Evolutionary conservation across 2,888 invertebrate species (phyloP).

Genomic region (Thereva unica): DNA sequence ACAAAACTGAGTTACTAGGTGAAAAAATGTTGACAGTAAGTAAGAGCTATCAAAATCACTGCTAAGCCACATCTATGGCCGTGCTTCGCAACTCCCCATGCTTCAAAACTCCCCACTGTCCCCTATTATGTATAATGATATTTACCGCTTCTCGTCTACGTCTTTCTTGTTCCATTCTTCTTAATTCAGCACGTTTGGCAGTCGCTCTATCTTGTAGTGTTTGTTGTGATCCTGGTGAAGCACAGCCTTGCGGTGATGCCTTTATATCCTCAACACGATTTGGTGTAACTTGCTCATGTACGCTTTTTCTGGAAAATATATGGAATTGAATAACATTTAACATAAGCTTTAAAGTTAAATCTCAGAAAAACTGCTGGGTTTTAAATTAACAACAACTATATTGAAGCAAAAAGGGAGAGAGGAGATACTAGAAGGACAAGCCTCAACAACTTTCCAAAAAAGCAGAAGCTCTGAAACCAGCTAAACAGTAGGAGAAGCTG

Average conservation of each 20-base stretch:
- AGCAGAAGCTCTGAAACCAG: no score
- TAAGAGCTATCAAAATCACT: no score
- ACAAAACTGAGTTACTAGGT: no score
- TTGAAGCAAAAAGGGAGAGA: no score
- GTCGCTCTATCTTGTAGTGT: constrained; percentile 62
- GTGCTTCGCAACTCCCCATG: no score
- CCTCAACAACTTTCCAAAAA: no score
- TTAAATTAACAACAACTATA: neutral
- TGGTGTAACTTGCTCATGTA: constrained; percentile 53
- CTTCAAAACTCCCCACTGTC: no score
- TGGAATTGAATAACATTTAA: neutral
- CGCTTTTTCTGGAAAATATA: constrained; percentile 51
- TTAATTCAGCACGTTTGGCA: constrained; percentile 80
- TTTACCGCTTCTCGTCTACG: constrained; percentile 89
- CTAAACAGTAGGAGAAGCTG: no score
- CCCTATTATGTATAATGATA: constrained; percentile 8
- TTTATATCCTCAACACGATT: constrained; percentile 56
- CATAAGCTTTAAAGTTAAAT: neutral
- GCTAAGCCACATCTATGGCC: no score
- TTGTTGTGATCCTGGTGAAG: constrained; percentile 54
- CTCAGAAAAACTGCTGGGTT: neutral
- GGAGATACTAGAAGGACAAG: no score
- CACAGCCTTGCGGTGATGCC: constrained; percentile 55
- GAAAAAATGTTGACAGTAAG: no score
- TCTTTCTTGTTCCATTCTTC: constrained; percentile 87